phyloP scores from a whole-genome alignment of 1,140 invertebrate genomes.

The Tribolium madens region DNA sequence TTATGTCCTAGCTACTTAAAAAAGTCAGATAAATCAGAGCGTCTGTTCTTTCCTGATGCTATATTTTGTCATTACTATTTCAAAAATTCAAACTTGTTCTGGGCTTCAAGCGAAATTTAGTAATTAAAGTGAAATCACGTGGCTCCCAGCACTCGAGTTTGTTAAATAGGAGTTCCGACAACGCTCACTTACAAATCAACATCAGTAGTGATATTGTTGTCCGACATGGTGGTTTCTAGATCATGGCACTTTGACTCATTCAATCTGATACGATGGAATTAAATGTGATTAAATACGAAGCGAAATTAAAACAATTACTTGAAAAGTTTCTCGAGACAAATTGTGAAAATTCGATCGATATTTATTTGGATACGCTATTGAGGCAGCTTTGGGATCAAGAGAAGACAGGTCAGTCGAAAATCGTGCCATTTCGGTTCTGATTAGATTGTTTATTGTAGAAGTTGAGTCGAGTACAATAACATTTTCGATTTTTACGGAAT shows the following conservation, averaged over 20 bases:
- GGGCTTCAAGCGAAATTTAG: neutral
- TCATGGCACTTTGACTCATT: neutral
- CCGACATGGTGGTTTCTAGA: neutral
- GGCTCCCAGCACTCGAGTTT: neutral
- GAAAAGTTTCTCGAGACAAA: neutral
- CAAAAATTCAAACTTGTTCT: neutral
- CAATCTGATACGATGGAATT: constrained; percentile 1
- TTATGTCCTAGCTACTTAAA: too few species aligned
- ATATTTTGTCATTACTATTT: neutral
- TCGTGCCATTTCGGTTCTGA: neutral
- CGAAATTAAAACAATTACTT: neutral
- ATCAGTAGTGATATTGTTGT: neutral
- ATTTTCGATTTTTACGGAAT: constrained; percentile 42
- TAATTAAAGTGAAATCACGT: neutral
- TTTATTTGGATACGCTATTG: constrained; percentile 1
- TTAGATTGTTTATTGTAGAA: constrained; percentile 2
- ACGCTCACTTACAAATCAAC: neutral
- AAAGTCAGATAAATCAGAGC: neutral
- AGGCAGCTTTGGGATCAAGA: neutral
- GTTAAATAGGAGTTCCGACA: neutral
- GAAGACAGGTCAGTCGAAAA: neutral
- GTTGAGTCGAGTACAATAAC: neutral
- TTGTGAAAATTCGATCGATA: neutral
- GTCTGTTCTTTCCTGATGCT: too few species aligned
- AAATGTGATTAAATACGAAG: neutral